Conservation (phyloP, 2,888 invertebrate species). For the Hirtodrosophila histrioides region DNA sequence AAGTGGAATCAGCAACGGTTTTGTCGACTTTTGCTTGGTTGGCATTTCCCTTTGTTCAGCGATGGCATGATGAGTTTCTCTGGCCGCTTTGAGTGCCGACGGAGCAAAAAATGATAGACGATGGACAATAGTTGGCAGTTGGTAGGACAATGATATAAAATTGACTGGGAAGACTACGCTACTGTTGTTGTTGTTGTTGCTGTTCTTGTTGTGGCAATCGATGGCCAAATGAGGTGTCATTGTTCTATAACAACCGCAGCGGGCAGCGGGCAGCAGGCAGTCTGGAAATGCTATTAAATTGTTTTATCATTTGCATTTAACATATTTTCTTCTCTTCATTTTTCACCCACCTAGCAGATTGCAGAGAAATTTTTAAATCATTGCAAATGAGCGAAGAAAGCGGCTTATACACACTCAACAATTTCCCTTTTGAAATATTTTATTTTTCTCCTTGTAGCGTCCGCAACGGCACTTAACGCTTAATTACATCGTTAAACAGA, state of each 20-base stretch:
- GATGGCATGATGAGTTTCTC: slow-evolving; percentile 20
- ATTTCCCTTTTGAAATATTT: too few relatives aligned
- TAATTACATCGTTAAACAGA: too few relatives aligned
- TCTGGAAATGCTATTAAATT: slow-evolving; percentile 16
- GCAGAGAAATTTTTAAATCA: too few relatives aligned
- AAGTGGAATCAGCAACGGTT: slow-evolving; percentile 18
- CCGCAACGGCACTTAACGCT: too few relatives aligned
- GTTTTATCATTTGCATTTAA: slow-evolving; percentile 24
- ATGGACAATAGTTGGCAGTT: neutral
- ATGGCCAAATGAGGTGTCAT: slow-evolving; percentile 25
- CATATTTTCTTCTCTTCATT: neutral
- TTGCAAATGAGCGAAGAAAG: too few relatives aligned
- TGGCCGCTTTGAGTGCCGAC: neutral
- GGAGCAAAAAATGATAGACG: neutral
- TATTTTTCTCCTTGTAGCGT: too few relatives aligned
- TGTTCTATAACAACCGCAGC: neutral
- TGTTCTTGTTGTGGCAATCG: slow-evolving; percentile 1
- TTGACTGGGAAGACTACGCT: too few relatives aligned
- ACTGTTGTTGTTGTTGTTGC: too few relatives aligned
- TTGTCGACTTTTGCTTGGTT: slow-evolving; percentile 4
- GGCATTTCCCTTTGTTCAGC: neutral
- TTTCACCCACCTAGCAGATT: too few relatives aligned
- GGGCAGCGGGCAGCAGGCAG: too few relatives aligned
- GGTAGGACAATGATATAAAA: too few relatives aligned
- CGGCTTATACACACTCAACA: too few relatives aligned